Evolutionary conservation across 2,888 invertebrate species (phyloP), one percentile per base, ranked within the genome.

Genomic region (Cecidostiba fungosa): DNA sequence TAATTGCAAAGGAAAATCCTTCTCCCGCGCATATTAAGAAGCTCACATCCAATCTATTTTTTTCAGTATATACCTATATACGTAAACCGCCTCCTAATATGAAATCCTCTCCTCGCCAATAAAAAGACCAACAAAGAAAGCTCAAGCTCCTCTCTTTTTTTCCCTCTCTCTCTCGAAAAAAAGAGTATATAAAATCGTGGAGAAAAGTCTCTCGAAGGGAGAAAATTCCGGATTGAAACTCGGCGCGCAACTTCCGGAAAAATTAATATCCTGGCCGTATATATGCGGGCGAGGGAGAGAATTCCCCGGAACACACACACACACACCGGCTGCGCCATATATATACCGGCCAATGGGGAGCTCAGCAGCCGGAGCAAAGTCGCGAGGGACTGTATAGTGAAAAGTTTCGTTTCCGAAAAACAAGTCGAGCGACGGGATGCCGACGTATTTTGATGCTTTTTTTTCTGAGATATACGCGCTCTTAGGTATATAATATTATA

Each of bases 231-330:
- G 78, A 81, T 77, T 70, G 77, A 81, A 81, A 83, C 73, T 72
- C 59, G 85, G 85, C 87, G 88, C 88, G 89, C 86, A 90, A 90
- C 91, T 92, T 92, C 90, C 90, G 91, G 91, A 92, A 92, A 92
- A 92, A 92, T 92, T 92, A 92, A 92, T 92, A 92, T 92, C 91
- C 90, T 90, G 89, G 62, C n/a, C 43, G n/a, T 3, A 29, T 12
- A 12, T 32, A 66, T 23, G 26, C 10, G 5, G 54, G 39, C 23
- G 29, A 16, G 32, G n/a, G 23, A 10, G 73, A 10, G 39, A 66
- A 32, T 82, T 74, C 66, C 47, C 47, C 66, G 83, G 43, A 23
- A 16, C 50, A 88, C 89, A 89, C 89, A 89, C 89, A 88, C 86
- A 89, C 88, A 87, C 88, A 85, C 88, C 88, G 86, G 88, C 89